A percentile compares a stretch with the other conserved stretches of the same genome.
Conservation (phyloP, 2,888 invertebrate genomes). For the Eurytoma adleriae region DNA sequence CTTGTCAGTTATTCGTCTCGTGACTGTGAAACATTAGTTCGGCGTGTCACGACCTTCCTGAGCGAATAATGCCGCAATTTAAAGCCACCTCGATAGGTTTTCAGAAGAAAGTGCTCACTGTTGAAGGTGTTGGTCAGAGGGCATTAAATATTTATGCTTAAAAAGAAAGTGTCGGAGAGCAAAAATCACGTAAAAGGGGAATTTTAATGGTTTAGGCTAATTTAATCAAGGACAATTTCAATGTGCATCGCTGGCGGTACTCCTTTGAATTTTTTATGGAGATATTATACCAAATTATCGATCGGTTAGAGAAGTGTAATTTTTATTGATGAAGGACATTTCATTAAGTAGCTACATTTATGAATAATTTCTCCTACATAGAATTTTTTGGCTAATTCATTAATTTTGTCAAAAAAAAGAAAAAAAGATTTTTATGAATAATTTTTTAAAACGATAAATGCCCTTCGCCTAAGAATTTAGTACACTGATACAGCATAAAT, state of each 20-base stretch:
- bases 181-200: conserved; percentile 6
- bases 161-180: neutral
- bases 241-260: neutral
- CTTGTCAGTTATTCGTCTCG: conserved; percentile 36
- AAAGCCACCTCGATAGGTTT: conserved; percentile 9
- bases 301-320: neutral
- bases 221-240: conserved; percentile 44
- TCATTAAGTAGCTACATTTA: neutral
- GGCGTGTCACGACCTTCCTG: conserved; percentile 45
- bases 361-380: neutral
- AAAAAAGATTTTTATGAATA: neutral
- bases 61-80: conserved; percentile 54
- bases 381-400: neutral
- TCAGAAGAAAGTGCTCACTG: conserved; percentile 5
- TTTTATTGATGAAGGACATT: conserved; percentile 6
- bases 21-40: conserved; percentile 51
- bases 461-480: no score
- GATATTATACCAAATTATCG: conserved; percentile 35
- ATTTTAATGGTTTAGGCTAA: conserved; percentile 40
- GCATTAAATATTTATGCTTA: conserved; percentile 44
- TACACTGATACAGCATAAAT: conserved; percentile 4
- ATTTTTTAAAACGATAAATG: no score
- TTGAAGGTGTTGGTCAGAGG: conserved; percentile 11
- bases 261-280: conserved; percentile 23
- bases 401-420: neutral